These are phyloP conservation scores for Actinia equina DNA, from an alignment of 64 coral and sea anemone species.

Conservation along the genomic window DNA sequence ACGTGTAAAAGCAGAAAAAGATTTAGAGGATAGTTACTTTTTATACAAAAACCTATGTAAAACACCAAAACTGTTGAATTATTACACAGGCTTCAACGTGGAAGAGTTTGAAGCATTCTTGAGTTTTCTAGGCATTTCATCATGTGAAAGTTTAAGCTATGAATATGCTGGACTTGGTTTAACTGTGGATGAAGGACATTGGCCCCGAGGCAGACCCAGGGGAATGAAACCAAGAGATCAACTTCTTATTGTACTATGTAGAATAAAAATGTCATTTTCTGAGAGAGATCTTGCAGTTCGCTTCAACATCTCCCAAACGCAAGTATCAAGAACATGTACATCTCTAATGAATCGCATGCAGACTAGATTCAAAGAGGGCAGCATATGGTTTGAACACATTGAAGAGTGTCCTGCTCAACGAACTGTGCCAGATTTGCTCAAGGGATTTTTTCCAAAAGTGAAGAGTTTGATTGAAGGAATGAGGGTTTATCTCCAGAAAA, in stretches of 20 bases:
- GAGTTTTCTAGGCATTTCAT: background rate
- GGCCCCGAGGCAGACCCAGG: background rate
- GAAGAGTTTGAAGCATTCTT: conserved; percentile 16
- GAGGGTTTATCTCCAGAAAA: background rate
- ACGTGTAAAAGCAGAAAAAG: background rate
- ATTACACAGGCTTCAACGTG: background rate
- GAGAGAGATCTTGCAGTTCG: background rate
- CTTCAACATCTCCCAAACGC: background rate
- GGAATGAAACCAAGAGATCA: conserved; percentile 9
- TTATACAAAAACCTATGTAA: background rate
- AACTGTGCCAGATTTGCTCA: background rate
- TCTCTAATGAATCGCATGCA: conserved; percentile 1
- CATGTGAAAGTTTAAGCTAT: conserved; percentile 7
- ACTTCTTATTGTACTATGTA: background rate
- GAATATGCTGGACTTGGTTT: background rate
- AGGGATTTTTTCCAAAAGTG: background rate
- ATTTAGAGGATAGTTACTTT: background rate
- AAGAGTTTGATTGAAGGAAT: background rate
- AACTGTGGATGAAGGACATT: background rate
- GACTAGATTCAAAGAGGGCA: background rate
- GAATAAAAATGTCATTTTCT: background rate
- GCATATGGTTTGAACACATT: background rate
- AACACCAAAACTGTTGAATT: background rate
- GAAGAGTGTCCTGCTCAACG: background rate
- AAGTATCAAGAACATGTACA: conserved; percentile 6